phyloP scores from a whole-genome alignment of 2,888 invertebrate species.

The Adineta ricciae region DNA sequence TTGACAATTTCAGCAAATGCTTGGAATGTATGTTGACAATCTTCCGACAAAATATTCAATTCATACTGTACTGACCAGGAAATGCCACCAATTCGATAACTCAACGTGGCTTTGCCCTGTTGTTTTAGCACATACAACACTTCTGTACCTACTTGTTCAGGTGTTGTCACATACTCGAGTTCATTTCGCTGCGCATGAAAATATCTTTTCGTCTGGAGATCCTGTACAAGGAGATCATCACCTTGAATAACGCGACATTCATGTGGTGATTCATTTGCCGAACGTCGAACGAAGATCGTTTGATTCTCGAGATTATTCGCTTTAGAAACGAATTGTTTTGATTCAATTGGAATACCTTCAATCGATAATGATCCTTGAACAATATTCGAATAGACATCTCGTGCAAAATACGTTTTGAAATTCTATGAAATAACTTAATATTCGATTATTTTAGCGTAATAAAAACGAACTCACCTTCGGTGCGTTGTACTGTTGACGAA shows the following conservation, averaged over 20 bases:
- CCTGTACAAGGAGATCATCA: background rate
- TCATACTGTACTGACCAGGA: background rate
- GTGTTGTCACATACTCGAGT: background rate
- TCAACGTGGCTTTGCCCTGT: background rate
- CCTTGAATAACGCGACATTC: background rate
- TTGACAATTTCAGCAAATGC: background rate
- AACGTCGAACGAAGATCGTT: background rate
- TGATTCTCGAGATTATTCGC: constrained; percentile 14
- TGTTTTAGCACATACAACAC: background rate
- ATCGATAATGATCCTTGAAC: background rate
- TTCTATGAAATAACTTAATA: background rate
- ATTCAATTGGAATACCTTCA: background rate
- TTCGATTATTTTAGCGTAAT: background rate
- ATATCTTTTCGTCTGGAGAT: background rate
- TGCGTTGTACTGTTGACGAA: background rate
- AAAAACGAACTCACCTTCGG: background rate
- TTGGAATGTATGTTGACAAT: background rate
- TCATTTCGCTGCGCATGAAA: background rate
- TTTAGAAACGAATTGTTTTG: background rate
- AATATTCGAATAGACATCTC: background rate
- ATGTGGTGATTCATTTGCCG: background rate
- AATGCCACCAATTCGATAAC: background rate
- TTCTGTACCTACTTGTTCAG: background rate
- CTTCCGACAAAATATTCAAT: background rate
- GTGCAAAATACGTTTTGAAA: background rate